Evolutionary conservation across 2,113 vertebrate genomes (phyloP).

Genomic region (Hiodon alosoides): DNA sequence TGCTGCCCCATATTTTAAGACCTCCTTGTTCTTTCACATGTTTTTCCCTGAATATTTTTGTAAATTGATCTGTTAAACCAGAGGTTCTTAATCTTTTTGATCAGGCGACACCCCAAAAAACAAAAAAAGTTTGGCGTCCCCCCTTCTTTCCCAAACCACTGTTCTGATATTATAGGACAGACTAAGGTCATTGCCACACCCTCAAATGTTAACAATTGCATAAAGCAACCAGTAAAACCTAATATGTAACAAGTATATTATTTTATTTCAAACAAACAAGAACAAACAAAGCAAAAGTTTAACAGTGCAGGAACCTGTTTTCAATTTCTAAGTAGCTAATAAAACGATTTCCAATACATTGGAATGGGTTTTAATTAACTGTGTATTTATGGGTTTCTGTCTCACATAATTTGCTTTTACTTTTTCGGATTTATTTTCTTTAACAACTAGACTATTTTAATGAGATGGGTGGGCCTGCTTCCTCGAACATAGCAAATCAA

Average conservation of each 20-base stretch:
- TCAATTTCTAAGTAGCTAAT: neutral
- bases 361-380: neutral
- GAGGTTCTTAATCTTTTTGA: conserved; percentile 5
- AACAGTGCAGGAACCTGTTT: neutral
- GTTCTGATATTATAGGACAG: neutral
- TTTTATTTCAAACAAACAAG: neutral
- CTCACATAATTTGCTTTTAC: neutral
- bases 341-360: neutral
- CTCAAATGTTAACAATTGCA: neutral
- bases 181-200: neutral
- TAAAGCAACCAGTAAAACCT: neutral
- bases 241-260: neutral
- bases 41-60: too few relatives aligned
- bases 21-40: too few relatives aligned
- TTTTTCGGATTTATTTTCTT: neutral
- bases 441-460: neutral
- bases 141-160: neutral
- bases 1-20: too few relatives aligned
- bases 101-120: conserved; percentile 8
- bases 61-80: neutral
- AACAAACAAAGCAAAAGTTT: too few relatives aligned
- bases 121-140: neutral
- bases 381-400: neutral
- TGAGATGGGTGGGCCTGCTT: conserved; percentile 2
- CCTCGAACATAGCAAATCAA: neutral